Evolutionary conservation across 2,113 vertebrate species (phyloP).

Genomic region (Stegostoma tigrinum): DNA sequence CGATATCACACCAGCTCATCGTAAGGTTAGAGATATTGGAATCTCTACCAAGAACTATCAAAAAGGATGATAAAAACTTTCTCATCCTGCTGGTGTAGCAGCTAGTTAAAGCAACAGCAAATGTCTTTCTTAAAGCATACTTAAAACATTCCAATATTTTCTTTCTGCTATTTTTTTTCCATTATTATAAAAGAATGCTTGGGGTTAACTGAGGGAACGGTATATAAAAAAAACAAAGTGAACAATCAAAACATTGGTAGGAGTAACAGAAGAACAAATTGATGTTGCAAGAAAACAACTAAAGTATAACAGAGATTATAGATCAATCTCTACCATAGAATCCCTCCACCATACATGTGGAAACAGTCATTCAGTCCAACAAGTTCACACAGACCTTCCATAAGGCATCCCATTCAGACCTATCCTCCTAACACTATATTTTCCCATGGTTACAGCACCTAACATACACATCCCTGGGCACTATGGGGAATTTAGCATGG

Average conservation of each 20-base stretch:
- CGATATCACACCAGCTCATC: neutral
- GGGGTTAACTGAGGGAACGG: neutral
- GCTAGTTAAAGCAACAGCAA: neutral
- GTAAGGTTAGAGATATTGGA: neutral
- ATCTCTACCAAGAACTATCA: neutral
- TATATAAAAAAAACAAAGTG: neutral
- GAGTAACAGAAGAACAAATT: neutral
- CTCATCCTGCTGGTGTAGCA: neutral
- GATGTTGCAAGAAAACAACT: neutral
- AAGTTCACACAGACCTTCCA: too few species aligned
- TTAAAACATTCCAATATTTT: neutral
- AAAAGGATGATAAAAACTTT: neutral
- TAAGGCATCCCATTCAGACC: too few species aligned
- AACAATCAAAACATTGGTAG: neutral
- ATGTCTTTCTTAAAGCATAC: neutral
- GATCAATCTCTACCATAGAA: neutral
- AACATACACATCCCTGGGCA: too few species aligned
- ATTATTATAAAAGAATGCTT: neutral
- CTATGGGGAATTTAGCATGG: too few species aligned
- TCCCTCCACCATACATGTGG: too few species aligned
- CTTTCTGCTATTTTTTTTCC: neutral
- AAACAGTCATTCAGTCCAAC: too few species aligned
- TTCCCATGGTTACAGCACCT: too few species aligned
- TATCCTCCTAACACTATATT: too few species aligned
- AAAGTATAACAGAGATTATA: neutral